Evolutionary conservation across 2,113 vertebrate genomes (phyloP), one percentile per base, ranked within the genome.

Genomic region (Tragulus kanchil): DNA sequence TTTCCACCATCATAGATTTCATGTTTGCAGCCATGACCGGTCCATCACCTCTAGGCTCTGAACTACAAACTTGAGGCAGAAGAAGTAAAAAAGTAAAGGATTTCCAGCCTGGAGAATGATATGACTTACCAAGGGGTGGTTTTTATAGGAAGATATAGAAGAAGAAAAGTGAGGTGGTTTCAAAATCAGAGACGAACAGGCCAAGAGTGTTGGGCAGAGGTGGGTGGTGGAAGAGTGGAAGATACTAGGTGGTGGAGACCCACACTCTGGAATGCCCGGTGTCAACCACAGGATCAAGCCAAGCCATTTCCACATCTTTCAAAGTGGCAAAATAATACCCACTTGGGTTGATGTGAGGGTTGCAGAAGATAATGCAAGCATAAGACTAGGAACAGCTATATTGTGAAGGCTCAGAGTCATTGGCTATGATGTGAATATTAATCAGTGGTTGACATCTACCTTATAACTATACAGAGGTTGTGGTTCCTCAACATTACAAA

Each of bases 261-360:
- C n/a, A 90, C 59, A 17, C 8, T 21, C 50, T 23, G 16, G 77
- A 65, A 19, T 0, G 4, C 7, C 23, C 0, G 31, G 36, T 16
- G 26, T 85, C 71, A 89, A 21, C 9, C 52, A 15, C 0, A 26
- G 56, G 12, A 15, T 1, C 1, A 1, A 6, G 4, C 77, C 36
- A 75, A 62, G 61, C 31, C 28, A 42, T 25, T 13, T 54, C 10
- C 58, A 65, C 50, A 3, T 65, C 89, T 71, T 42, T 77, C 78
- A 91, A 95, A 83, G 31, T 25, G 42, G 73, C 65, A 92, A 85
- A 93, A 73, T 11, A 82, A 48, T 19, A 31, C 50, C 78, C 31
- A 11, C 7, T 31, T 26, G 19, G 31, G 79, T 58, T 21, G 62
- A 59, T 26, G 42, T 15, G 42, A 79, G 13, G 52, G 52, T 61